Evolutionary conservation across 2,797 vertebrate species (phyloP).

Genomic region (Chaetodon trifasciatus): DNA sequence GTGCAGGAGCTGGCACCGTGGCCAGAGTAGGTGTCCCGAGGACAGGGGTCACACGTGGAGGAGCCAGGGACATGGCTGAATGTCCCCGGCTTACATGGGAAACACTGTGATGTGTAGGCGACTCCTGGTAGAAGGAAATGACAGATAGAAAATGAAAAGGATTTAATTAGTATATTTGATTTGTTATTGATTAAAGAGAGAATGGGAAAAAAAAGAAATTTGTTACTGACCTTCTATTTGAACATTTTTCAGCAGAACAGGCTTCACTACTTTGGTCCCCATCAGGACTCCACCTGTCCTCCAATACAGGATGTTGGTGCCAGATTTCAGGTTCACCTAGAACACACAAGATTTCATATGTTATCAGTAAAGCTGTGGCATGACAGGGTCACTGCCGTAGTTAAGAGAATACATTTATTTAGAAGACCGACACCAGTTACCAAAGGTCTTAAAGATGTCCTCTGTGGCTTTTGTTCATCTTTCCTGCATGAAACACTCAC

Average conservation of each 20-base stretch:
- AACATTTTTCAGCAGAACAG: conserved; percentile 94
- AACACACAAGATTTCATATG: conserved; percentile 28
- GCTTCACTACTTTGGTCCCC: conserved; percentile 92
- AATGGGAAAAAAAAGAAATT: rapidly evolving
- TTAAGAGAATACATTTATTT: conserved; percentile 25
- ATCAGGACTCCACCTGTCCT: conserved; percentile 94
- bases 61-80: conserved; percentile 92
- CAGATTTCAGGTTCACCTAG: conserved; percentile 95
- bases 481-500: conserved; percentile 70
- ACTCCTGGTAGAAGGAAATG: conserved; percentile 87
- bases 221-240: conserved; percentile 92
- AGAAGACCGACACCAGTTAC: conserved; percentile 9
- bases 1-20: conserved; percentile 94
- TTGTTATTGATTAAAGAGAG: neutral
- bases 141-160: neutral
- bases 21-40: conserved; percentile 91
- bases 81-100: conserved; percentile 94
- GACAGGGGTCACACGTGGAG: conserved; percentile 90
- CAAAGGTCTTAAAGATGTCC: conserved; percentile 15
- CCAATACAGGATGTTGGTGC: conserved; percentile 97
- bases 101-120: conserved; percentile 97
- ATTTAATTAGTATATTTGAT: neutral
- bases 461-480: conserved; percentile 1
- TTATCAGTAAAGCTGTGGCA: conserved; percentile 1
- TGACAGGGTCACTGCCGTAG: no score